phyloP scores from a whole-genome alignment of 1,140 invertebrate genomes.

The Plodia interpunctella region DNA sequence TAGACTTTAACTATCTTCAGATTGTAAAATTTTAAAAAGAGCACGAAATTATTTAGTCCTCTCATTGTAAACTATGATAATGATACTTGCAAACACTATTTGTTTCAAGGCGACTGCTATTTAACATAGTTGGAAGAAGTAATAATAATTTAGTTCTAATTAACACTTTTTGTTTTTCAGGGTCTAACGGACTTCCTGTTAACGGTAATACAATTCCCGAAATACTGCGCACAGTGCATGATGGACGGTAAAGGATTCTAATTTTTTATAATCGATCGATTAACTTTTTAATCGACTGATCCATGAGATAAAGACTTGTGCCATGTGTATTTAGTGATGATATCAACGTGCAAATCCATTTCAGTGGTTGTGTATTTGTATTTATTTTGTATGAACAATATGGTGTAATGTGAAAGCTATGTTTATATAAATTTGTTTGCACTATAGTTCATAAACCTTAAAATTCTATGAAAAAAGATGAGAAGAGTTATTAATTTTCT shows the following conservation, averaged over 20 bases:
- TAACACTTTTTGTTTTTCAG: conserved; percentile 66
- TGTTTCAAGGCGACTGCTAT: not conserved
- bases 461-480: too few relatives aligned
- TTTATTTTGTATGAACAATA: conserved; percentile 1
- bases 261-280: conserved; percentile 15
- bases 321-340: conserved; percentile 4
- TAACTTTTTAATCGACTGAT: not conserved
- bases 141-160: not conserved
- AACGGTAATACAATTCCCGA: conserved; percentile 82
- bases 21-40: not conserved
- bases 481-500: too few relatives aligned
- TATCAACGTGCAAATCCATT: conserved; percentile 11
- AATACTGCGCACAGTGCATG: conserved; percentile 82
- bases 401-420: not conserved
- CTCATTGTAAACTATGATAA: not conserved
- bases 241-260: conserved; percentile 76
- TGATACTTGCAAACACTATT: not conserved
- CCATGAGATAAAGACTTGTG: not conserved
- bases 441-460: too few relatives aligned
- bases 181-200: conserved; percentile 82
- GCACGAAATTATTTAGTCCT: not conserved
- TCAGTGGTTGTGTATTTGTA: not conserved
- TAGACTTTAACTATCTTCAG: too few relatives aligned
- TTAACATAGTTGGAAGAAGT: not conserved
- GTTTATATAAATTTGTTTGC: not conserved